Base-by-base conservation (phyloP, 2,797 vertebrate genomes). In the Silurus aristotelis region DNA sequence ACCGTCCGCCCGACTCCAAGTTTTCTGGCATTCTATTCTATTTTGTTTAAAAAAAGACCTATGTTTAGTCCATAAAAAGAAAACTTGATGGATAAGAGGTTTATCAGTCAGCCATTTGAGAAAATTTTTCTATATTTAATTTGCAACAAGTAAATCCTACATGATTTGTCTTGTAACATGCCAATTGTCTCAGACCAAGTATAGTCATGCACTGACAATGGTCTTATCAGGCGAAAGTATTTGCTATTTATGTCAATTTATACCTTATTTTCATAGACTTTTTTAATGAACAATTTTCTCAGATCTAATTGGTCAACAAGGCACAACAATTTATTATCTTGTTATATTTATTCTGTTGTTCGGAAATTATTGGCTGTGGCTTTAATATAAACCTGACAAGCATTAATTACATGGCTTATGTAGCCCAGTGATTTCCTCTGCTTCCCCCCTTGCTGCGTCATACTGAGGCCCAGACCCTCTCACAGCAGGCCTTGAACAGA, bases 401-500 rank as follows among this genome's bases (percentile, higher is more conserved):
- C 27, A 56, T 64, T 55, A n/a, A 61, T 85, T 64, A 72, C 75
- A 79, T 10, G 48, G 10, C 10, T 52, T 10, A 52, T 52, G 48
- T 10, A 52, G 68, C 60, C 22, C n/a, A 56, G 58, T 56, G 83
- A n/a, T 84, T 86, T 83, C 73, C 61, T 56, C 43, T 22, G 43
- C 20, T 15, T 19, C 66, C 60, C 64, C 14, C 38, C 82, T 27
- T 19, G n/a, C 31, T 55, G 60, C 27, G 61, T 31, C 52, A 61
- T 46, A 15, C 80, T 38, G 58, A 84, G 60, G 73, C 68, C 82
- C 75, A 63, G 14, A 52, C 43, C 38, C 43, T 60, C 67, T 86
- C 25, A 20, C 63, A 71, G 76, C n/a, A 84, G 46, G 27, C 27
- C 70, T 70, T 58, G 55, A 84, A 84, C 81, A 68, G n/a, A 25